Evolutionary conservation across 2,797 vertebrate genomes (phyloP).

Genomic region (Saguinus oedipus): DNA sequence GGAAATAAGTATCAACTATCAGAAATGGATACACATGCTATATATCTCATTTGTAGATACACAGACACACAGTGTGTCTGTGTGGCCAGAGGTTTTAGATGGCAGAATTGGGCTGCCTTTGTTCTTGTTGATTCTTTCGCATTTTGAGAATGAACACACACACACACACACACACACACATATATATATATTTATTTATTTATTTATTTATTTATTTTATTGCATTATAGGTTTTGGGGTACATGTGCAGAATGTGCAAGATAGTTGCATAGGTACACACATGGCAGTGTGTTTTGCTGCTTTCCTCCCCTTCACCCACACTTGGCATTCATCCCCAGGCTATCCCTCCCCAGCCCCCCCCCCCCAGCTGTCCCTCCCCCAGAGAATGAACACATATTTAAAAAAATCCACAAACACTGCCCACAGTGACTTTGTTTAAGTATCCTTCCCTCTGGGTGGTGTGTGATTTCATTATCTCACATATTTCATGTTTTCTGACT

Average conservation of each 20-base stretch:
- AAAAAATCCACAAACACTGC: neutral
- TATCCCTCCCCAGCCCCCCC: no score
- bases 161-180: no score
- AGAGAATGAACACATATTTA: neutral
- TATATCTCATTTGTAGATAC: no score
- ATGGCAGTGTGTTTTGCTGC: no score
- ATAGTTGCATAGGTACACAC: no score
- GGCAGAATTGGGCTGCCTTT: neutral
- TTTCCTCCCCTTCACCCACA: no score
- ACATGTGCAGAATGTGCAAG: no score
- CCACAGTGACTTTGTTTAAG: neutral
- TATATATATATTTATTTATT: no score
- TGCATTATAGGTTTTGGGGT: no score
- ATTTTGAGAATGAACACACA: neutral
- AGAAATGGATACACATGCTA: neutral
- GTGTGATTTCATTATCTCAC: constrained; percentile 26
- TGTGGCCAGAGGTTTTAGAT: neutral
- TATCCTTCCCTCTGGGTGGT: neutral
- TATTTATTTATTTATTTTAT: no score
- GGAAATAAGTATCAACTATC: neutral
- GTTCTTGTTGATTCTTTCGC: neutral
- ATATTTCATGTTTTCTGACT: constrained; percentile 37
- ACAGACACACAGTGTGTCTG: neutral
- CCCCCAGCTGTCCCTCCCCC: no score
- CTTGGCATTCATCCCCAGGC: no score